A percentile compares a stretch with the other conserved stretches of the same genome.
Evolutionary conservation across 53 echinoderm and acorn worm species (phyloP).

Genomic region (Stichopus horrens): DNA sequence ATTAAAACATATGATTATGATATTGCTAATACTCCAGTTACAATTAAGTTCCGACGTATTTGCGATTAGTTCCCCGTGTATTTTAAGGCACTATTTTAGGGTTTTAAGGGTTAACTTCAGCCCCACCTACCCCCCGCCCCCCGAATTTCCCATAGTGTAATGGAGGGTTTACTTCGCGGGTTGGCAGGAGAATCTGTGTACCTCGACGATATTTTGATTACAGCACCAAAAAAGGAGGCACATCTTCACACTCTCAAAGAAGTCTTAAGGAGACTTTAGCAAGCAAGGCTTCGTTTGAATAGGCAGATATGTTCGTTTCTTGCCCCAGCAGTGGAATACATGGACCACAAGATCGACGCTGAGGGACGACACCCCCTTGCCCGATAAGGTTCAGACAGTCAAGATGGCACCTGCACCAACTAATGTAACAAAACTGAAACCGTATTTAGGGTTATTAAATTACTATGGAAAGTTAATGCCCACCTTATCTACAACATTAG

Average conservation of each 20-base stretch:
- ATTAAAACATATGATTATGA: too few relatives aligned
- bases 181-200: conserved; percentile 44
- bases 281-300: conserved; percentile 44
- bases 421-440: conserved; percentile 47
- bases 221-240: conserved; percentile 40
- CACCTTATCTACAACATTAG: conserved; percentile 40
- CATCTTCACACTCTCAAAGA: conserved; percentile 28
- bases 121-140: too few relatives aligned
- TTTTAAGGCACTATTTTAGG: too few relatives aligned
- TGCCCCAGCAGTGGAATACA: conserved; percentile 36
- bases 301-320: conserved; percentile 47
- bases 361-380: conserved; percentile 38
- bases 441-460: conserved; percentile 47
- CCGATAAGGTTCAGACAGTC: conserved; percentile 49
- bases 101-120: too few relatives aligned
- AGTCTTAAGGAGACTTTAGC: conserved; percentile 42
- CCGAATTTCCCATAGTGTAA: conserved; percentile 45
- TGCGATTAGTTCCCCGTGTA: too few relatives aligned
- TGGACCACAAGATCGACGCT: conserved; percentile 56
- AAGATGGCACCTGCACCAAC: conserved; percentile 37
- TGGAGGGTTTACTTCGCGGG: conserved; percentile 53
- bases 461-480: conserved; percentile 61
- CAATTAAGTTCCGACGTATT: too few relatives aligned
- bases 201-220: conserved; percentile 57
- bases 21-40: too few relatives aligned